phyloP scores from a whole-genome alignment of 2,888 invertebrate species.

The Strigamia crassipes region DNA sequence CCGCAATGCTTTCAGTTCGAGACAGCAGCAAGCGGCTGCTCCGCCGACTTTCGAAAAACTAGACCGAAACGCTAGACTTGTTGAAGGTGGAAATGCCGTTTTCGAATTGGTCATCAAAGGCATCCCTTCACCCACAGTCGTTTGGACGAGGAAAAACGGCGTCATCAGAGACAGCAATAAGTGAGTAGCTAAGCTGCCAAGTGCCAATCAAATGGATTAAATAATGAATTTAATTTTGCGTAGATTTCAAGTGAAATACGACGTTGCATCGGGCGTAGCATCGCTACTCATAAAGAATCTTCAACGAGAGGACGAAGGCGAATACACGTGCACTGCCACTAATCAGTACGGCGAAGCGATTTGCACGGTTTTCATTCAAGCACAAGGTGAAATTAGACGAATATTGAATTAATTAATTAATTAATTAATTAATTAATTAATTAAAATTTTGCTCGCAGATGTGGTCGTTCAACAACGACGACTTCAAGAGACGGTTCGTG shows the following conservation, averaged over 20 bases:
- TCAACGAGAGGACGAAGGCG: constrained; percentile 94
- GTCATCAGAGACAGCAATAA: constrained; percentile 52
- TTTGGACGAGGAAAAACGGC: constrained; percentile 64
- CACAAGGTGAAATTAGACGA: constrained; percentile 64
- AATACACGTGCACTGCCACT: constrained; percentile 92
- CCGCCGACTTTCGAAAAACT: constrained; percentile 96
- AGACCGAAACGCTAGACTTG: constrained; percentile 91
- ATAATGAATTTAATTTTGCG: constrained; percentile 63
- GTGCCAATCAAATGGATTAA: no score
- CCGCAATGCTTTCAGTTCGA: constrained; percentile 48
- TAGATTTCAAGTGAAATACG: constrained; percentile 88
- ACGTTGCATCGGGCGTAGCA: constrained; percentile 86
- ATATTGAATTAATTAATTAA: background rate
- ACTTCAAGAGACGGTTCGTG: constrained; percentile 46
- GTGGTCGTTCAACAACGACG: constrained; percentile 45
- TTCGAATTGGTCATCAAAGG: constrained; percentile 91
- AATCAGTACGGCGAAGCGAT: constrained; percentile 97
- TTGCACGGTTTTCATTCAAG: constrained; percentile 91
- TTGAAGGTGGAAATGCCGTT: constrained; percentile 89
- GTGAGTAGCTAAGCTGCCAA: no score
- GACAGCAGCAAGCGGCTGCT: constrained; percentile 58
- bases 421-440: no score
- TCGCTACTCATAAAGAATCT: constrained; percentile 90
- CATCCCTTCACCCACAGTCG: constrained; percentile 86
- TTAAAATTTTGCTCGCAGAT: background rate